phyloP scores from a whole-genome alignment of 2,113 vertebrate species.

The Talpa occidentalis region DNA sequence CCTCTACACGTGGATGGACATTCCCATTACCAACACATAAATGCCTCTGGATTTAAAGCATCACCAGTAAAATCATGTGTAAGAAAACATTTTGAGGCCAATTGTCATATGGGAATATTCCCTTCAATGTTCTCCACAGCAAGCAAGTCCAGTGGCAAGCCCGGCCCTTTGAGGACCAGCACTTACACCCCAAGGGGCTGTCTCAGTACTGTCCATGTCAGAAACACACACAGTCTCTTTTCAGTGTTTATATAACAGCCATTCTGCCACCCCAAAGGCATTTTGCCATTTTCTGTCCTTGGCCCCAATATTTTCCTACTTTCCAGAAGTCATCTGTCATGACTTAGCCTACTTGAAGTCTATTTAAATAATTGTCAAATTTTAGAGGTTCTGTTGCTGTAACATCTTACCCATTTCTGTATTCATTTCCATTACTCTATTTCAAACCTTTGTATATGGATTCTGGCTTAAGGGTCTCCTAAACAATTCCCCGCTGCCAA shows the following conservation, averaged over 20 bases:
- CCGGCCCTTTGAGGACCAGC: not conserved
- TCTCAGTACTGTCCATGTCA: not conserved
- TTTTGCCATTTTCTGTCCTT: not conserved
- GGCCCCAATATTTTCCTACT: not conserved
- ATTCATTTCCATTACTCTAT: not conserved
- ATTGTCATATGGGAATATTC: not conserved
- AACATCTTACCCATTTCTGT: not conserved
- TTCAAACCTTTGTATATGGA: accelerated
- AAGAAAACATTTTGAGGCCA: not conserved
- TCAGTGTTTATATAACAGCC: not conserved
- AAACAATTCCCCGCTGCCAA: not conserved
- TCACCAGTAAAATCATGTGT: not conserved
- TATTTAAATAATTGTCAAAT: not conserved
- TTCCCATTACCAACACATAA: too few species aligned
- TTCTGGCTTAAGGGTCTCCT: not conserved
- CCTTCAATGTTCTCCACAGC: not conserved
- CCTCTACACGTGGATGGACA: not conserved
- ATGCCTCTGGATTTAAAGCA: not conserved
- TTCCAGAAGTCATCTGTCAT: not conserved
- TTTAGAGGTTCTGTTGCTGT: not conserved
- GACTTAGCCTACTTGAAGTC: not conserved
- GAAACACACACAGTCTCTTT: not conserved
- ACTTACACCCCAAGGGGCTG: not conserved
- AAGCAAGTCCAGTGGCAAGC: too few species aligned
- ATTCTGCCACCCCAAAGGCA: not conserved